A percentile compares a stretch with the other conserved stretches of the same genome.
These are phyloP conservation scores for Enteromius argenteus DNA, from an alignment of 2,797 vertebrate species.

Conservation along the genomic window DNA sequence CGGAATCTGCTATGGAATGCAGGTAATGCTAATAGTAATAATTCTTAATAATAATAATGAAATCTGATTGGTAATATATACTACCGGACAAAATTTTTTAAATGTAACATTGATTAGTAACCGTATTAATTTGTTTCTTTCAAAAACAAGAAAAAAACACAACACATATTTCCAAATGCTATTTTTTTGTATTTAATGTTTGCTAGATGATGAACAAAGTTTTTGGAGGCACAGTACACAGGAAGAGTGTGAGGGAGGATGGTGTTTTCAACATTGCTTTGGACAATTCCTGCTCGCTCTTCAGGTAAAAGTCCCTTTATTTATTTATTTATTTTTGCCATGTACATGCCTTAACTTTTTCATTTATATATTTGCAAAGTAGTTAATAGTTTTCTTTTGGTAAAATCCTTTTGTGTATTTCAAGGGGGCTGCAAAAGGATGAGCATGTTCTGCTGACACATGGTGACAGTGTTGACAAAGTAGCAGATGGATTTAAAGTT, in stretches of 20 bases:
- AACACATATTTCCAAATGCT: no score
- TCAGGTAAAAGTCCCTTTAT: slow-evolving; percentile 82
- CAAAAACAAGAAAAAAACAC: no score
- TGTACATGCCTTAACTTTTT: neutral
- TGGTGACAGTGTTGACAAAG: slow-evolving; percentile 98
- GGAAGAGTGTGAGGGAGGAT: slow-evolving; percentile 94
- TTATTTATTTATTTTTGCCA: neutral
- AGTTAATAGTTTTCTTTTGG: neutral
- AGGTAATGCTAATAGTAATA: slow-evolving; percentile 77
- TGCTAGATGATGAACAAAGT: slow-evolving; percentile 99
- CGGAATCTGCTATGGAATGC: slow-evolving; percentile 99
- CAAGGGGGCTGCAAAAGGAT: slow-evolving; percentile 96
- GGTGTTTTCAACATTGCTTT: slow-evolving; percentile 94
- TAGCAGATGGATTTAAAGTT: slow-evolving; percentile 97
- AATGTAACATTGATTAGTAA: no score
- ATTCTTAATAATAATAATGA: neutral
- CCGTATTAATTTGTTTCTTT: no score
- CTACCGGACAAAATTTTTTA: no score
- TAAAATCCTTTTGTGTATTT: slow-evolving; percentile 1
- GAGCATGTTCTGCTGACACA: slow-evolving; percentile 96
- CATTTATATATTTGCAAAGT: neutral
- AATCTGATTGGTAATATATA: no score
- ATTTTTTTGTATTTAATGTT: no score
- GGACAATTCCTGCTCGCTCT: slow-evolving; percentile 95
- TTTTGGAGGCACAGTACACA: slow-evolving; percentile 96